These are phyloP conservation scores for Toxotes jaculatrix DNA, from an alignment of 2,113 vertebrate species.

Conservation along the genomic window DNA sequence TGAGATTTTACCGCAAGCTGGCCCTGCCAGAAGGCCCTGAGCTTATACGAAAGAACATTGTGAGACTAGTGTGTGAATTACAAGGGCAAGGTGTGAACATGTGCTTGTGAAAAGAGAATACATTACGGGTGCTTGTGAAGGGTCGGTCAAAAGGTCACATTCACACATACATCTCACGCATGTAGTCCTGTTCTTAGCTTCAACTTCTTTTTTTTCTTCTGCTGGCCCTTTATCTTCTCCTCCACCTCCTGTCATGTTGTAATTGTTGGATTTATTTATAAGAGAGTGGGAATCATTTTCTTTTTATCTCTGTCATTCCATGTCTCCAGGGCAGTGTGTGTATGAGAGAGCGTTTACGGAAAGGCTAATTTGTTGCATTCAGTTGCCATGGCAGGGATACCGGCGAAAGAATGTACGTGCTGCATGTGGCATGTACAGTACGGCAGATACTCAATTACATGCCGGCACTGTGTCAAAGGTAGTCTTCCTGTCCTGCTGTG, in stretches of 20 bases:
- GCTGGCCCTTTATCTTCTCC: constrained; percentile 5
- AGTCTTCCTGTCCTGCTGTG: constrained; percentile 59
- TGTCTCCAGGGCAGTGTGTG: neutral
- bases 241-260: constrained; percentile 36
- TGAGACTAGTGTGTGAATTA: neutral
- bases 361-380: constrained; percentile 20
- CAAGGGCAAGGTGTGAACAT: neutral
- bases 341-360: neutral
- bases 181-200: neutral
- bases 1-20: constrained; percentile 55
- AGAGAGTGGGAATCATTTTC: constrained; percentile 14
- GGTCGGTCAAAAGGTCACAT: neutral
- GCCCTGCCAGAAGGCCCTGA: constrained; percentile 23
- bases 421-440: constrained; percentile 10
- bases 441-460: constrained; percentile 3
- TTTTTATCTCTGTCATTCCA: constrained; percentile 9
- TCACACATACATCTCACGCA: neutral
- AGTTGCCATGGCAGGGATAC: constrained; percentile 7
- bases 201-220: neutral
- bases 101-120: neutral
- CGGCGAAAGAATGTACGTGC: neutral
- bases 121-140: neutral
- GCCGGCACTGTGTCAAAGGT: constrained; percentile 62
- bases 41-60: neutral
- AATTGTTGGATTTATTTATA: constrained; percentile 55